A percentile compares a stretch with the other conserved stretches of the same genome.
phyloP scores from a whole-genome alignment of 2,888 invertebrate genomes.

The Campoplex nolae region DNA sequence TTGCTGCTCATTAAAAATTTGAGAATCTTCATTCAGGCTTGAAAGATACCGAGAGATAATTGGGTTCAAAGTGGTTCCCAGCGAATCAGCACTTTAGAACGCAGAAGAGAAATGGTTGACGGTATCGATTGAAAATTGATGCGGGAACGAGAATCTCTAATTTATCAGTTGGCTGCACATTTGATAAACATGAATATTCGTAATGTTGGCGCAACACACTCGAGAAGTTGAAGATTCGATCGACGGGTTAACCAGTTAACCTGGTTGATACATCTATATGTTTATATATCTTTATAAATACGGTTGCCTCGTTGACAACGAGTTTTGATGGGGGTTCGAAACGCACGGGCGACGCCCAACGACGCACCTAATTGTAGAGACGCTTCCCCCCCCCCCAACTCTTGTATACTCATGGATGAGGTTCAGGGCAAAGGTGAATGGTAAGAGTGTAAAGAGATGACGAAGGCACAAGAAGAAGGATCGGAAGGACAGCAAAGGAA shows the following conservation, averaged over 20 bases:
- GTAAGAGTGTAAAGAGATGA: constrained; percentile 36
- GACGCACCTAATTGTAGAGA: constrained; percentile 62
- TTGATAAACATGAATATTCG: constrained; percentile 55
- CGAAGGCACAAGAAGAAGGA: constrained; percentile 33
- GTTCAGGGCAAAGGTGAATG: constrained; percentile 31
- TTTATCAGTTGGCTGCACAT: constrained; percentile 53
- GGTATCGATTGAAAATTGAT: constrained; percentile 15
- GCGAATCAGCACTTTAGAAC: not conserved
- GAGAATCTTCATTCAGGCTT: not conserved
- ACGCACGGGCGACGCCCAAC: constrained; percentile 57
- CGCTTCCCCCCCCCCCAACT: constrained; percentile 6
- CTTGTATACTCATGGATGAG: constrained; percentile 24
- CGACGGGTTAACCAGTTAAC: constrained; percentile 35
- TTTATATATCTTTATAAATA: constrained; percentile 6
- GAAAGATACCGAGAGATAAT: not conserved
- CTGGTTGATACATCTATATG: not conserved
- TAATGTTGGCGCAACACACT: constrained; percentile 16
- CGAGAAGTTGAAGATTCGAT: constrained; percentile 46
- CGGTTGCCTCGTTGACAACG: constrained; percentile 34
- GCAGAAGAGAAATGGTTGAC: constrained; percentile 10
- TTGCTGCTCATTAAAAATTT: not conserved
- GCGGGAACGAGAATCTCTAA: constrained; percentile 39
- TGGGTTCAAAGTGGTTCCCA: not conserved
- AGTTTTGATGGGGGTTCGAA: constrained; percentile 53
- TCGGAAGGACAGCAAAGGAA: constrained; percentile 44